Conservation (phyloP, 2,888 invertebrate genomes). For the Selenia dentaria region DNA sequence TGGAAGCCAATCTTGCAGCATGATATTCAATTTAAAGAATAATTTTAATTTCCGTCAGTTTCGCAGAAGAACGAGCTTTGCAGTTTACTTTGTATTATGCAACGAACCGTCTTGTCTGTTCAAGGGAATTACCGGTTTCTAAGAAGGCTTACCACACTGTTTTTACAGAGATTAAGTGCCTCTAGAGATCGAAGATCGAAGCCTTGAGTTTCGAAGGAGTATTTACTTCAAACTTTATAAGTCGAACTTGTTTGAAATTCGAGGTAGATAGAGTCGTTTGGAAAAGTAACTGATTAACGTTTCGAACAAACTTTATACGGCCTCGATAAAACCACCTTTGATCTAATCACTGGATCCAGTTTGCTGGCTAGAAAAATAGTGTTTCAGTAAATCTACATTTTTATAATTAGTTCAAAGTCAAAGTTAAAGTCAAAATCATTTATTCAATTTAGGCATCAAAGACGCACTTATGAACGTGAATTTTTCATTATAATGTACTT, state of each 20-base stretch:
- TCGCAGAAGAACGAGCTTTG: conserved; percentile 4
- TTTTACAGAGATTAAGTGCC: conserved; percentile 14
- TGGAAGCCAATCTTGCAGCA: neutral
- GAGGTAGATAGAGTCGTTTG: conserved; percentile 2
- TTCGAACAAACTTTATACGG: too few relatives aligned
- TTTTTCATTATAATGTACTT: too few relatives aligned
- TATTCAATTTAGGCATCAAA: too few relatives aligned
- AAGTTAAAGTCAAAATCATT: too few relatives aligned
- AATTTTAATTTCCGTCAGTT: conserved; percentile 10
- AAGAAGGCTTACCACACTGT: conserved; percentile 4
- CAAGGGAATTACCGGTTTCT: conserved; percentile 5
- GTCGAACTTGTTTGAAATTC: conserved; percentile 2
- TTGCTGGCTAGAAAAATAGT: too few relatives aligned
- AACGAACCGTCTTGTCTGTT: conserved; percentile 5
- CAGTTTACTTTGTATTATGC: conserved; percentile 9
- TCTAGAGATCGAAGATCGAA: conserved; percentile 11
- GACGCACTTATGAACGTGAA: too few relatives aligned
- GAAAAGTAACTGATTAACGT: neutral
- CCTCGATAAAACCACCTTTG: too few relatives aligned
- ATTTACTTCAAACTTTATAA: conserved; percentile 9
- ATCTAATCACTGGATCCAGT: too few relatives aligned
- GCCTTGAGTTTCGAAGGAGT: conserved; percentile 9
- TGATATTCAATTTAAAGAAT: conserved; percentile 3
- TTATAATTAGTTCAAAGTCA: too few relatives aligned
- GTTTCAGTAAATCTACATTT: too few relatives aligned